These are phyloP conservation scores for Anadara kagoshimensis DNA, from an alignment of 1,140 invertebrate genomes.

Conservation along the genomic window DNA sequence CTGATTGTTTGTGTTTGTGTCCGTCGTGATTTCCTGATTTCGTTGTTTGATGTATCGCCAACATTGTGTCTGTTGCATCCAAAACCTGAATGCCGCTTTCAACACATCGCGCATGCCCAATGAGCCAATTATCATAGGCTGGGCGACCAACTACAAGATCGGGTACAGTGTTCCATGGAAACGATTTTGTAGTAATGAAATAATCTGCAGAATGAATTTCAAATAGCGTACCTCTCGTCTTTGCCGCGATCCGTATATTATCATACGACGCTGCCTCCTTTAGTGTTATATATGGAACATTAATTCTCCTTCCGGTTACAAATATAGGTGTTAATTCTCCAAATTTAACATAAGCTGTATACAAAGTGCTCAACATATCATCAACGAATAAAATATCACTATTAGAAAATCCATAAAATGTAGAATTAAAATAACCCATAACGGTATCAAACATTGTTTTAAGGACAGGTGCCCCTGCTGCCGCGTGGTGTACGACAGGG, in stretches of 20 bases:
- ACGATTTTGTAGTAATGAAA: conserved; percentile 39
- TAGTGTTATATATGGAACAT: conserved; percentile 41
- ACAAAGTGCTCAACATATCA: conserved; percentile 43
- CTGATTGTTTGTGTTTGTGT: conserved; percentile 11
- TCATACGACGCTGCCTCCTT: conserved; percentile 39
- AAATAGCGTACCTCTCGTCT: conserved; percentile 35
- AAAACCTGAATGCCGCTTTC: no score
- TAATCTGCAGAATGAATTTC: conserved; percentile 37
- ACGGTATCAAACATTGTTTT: conserved; percentile 52
- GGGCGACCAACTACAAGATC: conserved; percentile 38
- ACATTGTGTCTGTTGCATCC: conserved; percentile 37
- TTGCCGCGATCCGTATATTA: conserved; percentile 29
- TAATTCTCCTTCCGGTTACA: conserved; percentile 47
- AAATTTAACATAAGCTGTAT: conserved; percentile 11
- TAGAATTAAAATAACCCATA: conserved; percentile 43
- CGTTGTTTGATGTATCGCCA: conserved; percentile 47
- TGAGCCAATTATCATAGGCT: conserved; percentile 50
- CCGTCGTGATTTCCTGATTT: conserved; percentile 33
- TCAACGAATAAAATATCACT: conserved; percentile 55
- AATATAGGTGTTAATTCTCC: conserved; percentile 31
- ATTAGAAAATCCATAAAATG: conserved; percentile 58
- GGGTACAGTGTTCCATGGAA: conserved; percentile 36
- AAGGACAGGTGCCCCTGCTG: conserved; percentile 50
- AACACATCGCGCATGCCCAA: conserved; percentile 20
- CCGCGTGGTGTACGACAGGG: conserved; percentile 30